Conservation (phyloP, 2,888 invertebrate genomes). For the Torymus tubicola region DNA sequence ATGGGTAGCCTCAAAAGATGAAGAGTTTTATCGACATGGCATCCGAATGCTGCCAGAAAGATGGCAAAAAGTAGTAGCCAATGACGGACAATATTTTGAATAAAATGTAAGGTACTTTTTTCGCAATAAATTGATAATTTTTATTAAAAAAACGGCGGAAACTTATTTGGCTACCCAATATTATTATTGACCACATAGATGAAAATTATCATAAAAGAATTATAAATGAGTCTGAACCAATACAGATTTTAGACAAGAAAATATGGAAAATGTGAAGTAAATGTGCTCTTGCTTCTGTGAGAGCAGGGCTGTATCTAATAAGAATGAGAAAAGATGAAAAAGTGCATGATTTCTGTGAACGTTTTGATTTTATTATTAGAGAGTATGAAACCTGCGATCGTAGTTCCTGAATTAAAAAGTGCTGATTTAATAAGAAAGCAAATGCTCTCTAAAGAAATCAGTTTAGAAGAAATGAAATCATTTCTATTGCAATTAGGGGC, state of each 20-base stretch:
- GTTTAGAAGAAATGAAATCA: not conserved
- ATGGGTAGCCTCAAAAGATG: not conserved
- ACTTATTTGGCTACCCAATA: too few relatives aligned
- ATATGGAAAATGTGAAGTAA: constrained; percentile 17
- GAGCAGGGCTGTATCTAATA: constrained; percentile 24
- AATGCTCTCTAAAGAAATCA: constrained; percentile 8
- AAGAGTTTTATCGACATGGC: not conserved
- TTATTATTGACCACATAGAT: constrained; percentile 35
- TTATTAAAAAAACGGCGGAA: not conserved
- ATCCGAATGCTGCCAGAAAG: constrained; percentile 4
- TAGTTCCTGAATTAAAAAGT: not conserved
- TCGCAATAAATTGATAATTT: not conserved
- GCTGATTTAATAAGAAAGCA: not conserved
- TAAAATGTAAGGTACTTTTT: not conserved
- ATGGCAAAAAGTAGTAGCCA: constrained; percentile 1
- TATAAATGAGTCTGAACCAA: constrained; percentile 14
- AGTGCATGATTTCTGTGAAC: constrained; percentile 26
- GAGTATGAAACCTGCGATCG: constrained; percentile 30
- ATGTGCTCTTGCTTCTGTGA: constrained; percentile 23
- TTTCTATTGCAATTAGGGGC: not conserved
- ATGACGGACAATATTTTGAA: constrained; percentile 5
- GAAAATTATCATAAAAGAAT: constrained; percentile 30
- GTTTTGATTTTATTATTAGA: constrained; percentile 18
- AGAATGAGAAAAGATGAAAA: constrained; percentile 20
- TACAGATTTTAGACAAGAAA: constrained; percentile 31